Percentiles rank a stretch among this genome's conserved stretches.
These are phyloP conservation scores for Ahaetulla prasina DNA, from an alignment of 2,113 vertebrate genomes.

Conservation along the genomic window DNA sequence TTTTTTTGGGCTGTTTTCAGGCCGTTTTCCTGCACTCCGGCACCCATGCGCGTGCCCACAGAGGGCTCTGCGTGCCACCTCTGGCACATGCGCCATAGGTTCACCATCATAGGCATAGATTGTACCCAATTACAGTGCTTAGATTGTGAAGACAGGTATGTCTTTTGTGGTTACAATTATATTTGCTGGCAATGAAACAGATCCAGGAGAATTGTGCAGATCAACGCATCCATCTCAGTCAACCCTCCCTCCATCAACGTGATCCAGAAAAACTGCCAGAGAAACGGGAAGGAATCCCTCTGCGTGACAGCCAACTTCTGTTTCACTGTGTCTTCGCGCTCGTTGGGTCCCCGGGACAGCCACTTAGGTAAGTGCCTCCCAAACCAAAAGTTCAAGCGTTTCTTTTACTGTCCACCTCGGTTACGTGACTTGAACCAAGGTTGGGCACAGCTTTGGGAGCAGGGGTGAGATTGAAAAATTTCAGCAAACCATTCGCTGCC, in stretches of 20 bases:
- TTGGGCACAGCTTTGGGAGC: not conserved
- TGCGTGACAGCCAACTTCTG: slow-evolving; percentile 82
- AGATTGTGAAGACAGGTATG: too few species aligned
- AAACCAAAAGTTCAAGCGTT: not conserved
- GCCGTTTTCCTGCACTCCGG: too few species aligned
- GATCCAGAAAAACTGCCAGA: slow-evolving; percentile 81
- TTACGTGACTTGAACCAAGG: not conserved
- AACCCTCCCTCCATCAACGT: slow-evolving; percentile 82
- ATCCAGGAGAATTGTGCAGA: slow-evolving; percentile 80
- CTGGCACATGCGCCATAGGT: too few species aligned
- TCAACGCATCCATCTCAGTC: slow-evolving; percentile 75
- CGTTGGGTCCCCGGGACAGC: slow-evolving; percentile 60
- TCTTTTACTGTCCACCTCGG: not conserved
- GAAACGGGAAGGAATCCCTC: slow-evolving; percentile 72
- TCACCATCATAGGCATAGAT: not conserved
- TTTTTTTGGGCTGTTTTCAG: too few species aligned
- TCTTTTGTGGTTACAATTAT: not conserved
- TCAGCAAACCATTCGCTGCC: too few species aligned
- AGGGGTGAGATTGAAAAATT: too few species aligned
- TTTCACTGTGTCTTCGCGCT: slow-evolving; percentile 72
- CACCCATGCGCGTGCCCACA: too few species aligned
- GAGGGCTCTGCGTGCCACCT: too few species aligned
- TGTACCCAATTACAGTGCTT: not conserved
- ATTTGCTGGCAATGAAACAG: slow-evolving; percentile 55
- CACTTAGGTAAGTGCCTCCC: slow-evolving; percentile 69